These are phyloP conservation scores for Solen grandis DNA, from an alignment of 1,140 invertebrate genomes.

Conservation along the genomic window DNA sequence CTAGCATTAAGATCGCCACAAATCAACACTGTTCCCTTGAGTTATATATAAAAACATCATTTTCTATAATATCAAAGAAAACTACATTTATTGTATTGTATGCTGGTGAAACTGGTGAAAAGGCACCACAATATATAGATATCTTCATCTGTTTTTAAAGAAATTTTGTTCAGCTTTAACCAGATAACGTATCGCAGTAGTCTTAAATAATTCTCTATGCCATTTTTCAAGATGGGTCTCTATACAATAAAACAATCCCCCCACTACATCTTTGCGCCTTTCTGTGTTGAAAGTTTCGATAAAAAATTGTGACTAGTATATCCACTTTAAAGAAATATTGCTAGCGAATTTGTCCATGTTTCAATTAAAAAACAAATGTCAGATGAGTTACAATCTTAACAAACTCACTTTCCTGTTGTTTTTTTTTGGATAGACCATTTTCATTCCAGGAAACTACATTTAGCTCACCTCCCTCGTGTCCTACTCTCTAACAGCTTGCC, in stretches of 20 bases:
- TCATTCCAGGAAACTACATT: too few species aligned
- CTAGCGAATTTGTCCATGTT: background rate
- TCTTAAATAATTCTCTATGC: background rate
- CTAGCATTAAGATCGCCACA: constrained; percentile 1
- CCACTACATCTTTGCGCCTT: constrained; percentile 5
- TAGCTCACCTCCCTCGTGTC: too few species aligned
- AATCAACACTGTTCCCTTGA: background rate
- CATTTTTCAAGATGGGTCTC: background rate
- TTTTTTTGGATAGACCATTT: too few species aligned
- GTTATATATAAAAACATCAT: background rate
- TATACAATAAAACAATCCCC: constrained; percentile 7
- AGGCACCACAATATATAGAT: constrained; percentile 1
- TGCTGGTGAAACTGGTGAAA: background rate
- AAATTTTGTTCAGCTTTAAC: background rate
- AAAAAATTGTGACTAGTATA: constrained; percentile 16
- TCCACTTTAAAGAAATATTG: constrained; percentile 8
- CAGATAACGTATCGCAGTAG: constrained; percentile 17
- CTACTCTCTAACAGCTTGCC: too few species aligned
- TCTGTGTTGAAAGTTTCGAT: constrained; percentile 25
- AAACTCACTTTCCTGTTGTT: too few species aligned
- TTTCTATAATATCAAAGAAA: constrained; percentile 1
- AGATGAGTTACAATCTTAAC: background rate
- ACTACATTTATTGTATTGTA: constrained; percentile 31
- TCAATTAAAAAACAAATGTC: constrained; percentile 9
- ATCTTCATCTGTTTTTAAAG: constrained; percentile 15